A percentile compares a stretch with the other conserved stretches of the same genome.
Evolutionary conservation across 2,888 invertebrate genomes (phyloP).

Genomic region (Masnerella sp.): DNA sequence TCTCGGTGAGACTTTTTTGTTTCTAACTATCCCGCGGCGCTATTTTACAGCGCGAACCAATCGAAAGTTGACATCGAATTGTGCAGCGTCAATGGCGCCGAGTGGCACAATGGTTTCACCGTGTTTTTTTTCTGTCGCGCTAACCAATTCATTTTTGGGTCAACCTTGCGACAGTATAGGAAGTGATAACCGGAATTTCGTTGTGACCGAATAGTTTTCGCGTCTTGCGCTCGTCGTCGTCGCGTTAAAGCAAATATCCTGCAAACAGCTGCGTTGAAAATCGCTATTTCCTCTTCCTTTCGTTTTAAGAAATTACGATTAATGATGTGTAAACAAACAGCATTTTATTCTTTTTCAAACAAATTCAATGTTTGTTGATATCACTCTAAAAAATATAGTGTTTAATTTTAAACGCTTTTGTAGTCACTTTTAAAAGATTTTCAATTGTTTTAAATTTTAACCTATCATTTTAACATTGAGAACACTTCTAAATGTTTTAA

Average conservation of each 20-base stretch:
- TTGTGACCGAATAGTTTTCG: conserved; percentile 57
- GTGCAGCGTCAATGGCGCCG: conserved; percentile 57
- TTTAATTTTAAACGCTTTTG: too few species aligned
- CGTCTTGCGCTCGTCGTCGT: conserved; percentile 55
- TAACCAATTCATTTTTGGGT: conserved; percentile 55
- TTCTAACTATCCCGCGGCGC: conserved; percentile 68
- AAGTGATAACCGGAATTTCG: conserved; percentile 65
- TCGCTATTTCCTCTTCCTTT: conserved; percentile 68
- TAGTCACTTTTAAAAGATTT: too few species aligned
- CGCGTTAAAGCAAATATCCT: conserved; percentile 72
- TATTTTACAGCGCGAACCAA: conserved; percentile 68
- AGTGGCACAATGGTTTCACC: conserved; percentile 41
- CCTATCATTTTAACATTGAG: too few species aligned
- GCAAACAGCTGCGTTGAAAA: conserved; percentile 67
- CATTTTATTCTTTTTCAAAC: neutral
- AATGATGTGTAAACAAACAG: conserved; percentile 18
- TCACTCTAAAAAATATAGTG: too few species aligned
- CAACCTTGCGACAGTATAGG: conserved; percentile 63
- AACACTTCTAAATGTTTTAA: too few species aligned
- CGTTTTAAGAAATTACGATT: conserved; percentile 50
- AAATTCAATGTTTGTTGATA: too few species aligned
- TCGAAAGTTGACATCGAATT: conserved; percentile 56
- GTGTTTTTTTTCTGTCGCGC: conserved; percentile 29
- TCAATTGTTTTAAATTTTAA: too few species aligned
- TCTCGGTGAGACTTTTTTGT: conserved; percentile 63